Base-by-base conservation (phyloP, 2,797 vertebrate species). In the Pipistrellus pipistrellus region DNA sequence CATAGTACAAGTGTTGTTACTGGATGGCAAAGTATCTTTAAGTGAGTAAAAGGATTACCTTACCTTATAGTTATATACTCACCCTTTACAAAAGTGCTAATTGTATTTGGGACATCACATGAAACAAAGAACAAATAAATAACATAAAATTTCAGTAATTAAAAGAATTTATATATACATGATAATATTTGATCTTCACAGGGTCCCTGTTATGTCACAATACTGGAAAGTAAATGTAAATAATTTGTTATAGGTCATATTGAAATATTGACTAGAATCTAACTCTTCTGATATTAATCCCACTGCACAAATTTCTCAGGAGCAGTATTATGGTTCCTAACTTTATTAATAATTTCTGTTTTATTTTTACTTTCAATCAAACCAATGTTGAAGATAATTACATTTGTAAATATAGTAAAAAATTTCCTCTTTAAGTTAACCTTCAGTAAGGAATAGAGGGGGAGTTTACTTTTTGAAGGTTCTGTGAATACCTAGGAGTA, bases 71-170 rank as follows among this genome's bases (percentile, higher is more conserved):
- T 32, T 41, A 4, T 14, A 14, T 13, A 4, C 17, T 72, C 30
- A 35, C 4, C 6, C 23, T 94, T 85, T 88, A 35, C 0, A 44
- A 35, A 38, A 66, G 21, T 68, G 27, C 20, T 88, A 30, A 69
- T 85, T 88, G 41, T 62, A 23, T 46, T 73, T 78, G 75, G 32
- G 32, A 18, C 30, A 59, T 62, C 51, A 75, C 27, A 73, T 44
- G 84, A 91, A 73, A 85, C 30, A 78, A 95, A 77, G 48, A 77
- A 69, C 11, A 92, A 62, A 32, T 76, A 71, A 73, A 48, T 92
- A 21, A 32, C 4, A 64, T 48, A 57, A 76, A 88, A 48, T 18
- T 25, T 55, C 3, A 89, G 8, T 14, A 48, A 32, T 77, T 95
- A 73, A 30, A 68, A 85, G 14, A 62, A 32, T 78, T 76, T 77